Conservation (phyloP, 2,797 vertebrate genomes). For the Zalophus californianus region DNA sequence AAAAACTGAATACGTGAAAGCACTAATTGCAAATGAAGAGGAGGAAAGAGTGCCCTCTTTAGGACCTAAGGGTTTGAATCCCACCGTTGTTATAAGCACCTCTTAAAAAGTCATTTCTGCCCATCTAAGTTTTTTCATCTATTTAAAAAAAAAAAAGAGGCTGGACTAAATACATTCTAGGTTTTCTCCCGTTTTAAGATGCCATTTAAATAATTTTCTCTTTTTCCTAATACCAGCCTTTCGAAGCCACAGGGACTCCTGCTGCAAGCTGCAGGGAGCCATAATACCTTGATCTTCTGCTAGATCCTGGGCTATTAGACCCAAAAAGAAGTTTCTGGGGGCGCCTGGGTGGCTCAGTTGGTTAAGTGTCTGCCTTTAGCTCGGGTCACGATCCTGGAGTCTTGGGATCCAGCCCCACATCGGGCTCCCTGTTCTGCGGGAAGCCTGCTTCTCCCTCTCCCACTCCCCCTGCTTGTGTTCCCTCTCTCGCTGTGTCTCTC, state of each 20-base stretch:
- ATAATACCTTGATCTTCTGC: not conserved
- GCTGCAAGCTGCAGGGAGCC: not conserved
- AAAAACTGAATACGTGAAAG: not conserved
- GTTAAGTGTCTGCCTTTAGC: not conserved
- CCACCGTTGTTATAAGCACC: not conserved
- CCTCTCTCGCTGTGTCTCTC: too few relatives aligned
- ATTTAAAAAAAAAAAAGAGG: not conserved
- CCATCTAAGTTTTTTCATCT: slow-evolving; percentile 21
- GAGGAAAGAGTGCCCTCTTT: slow-evolving; percentile 11
- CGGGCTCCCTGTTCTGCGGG: not conserved
- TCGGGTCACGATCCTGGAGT: not conserved
- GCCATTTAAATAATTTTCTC: slow-evolving; percentile 6
- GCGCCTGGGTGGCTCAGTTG: not conserved
- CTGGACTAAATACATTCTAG: slow-evolving; percentile 1
- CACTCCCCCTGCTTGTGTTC: not conserved
- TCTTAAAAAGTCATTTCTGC: not conserved
- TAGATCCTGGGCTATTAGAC: not conserved
- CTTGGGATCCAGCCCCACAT: not conserved
- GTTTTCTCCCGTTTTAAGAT: slow-evolving; percentile 43
- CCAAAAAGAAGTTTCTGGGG: not conserved
- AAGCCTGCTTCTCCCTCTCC: not conserved
- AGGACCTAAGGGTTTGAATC: not conserved
- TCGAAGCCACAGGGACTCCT: not conserved
- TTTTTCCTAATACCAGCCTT: slow-evolving; percentile 27
- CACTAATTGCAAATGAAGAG: not conserved